These are phyloP conservation scores for Antheraea mylitta DNA, from an alignment of 1,140 invertebrate species.

Conservation along the genomic window DNA sequence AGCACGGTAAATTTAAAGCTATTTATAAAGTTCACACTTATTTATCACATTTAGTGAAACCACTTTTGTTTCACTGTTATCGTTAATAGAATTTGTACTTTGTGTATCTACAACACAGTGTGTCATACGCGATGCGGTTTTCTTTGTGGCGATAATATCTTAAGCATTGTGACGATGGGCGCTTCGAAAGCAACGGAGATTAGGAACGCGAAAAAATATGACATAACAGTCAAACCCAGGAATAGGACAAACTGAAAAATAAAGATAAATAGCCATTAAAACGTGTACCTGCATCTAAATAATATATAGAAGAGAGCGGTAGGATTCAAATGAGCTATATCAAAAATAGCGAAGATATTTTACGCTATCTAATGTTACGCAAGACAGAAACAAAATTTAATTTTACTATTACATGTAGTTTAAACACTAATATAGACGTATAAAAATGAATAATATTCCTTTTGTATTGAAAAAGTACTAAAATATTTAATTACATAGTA, in stretches of 20 bases:
- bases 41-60: neutral
- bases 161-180: slow-evolving; percentile 91
- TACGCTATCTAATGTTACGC: no score
- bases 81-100: neutral
- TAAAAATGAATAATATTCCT: no score
- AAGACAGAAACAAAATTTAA: no score
- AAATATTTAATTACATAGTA: no score
- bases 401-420: no score
- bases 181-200: slow-evolving; percentile 90
- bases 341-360: no score
- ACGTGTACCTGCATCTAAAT: no score
- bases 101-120: neutral
- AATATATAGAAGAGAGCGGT: no score
- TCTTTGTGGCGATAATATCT: slow-evolving; percentile 83
- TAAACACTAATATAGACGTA: no score
- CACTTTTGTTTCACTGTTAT: neutral
- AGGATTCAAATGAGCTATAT: no score
- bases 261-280: neutral
- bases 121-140: slow-evolving; percentile 59
- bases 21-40: neutral
- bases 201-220: slow-evolving; percentile 87
- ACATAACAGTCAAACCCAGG: slow-evolving; percentile 87
- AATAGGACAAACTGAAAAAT: slow-evolving; percentile 84
- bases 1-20: neutral
- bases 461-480: no score